A percentile compares a stretch with the other conserved stretches of the same genome.
These are phyloP conservation scores for Apostichopus japonicus DNA, from an alignment of 35 echinoderm and acorn worm genomes.

Conservation along the genomic window DNA sequence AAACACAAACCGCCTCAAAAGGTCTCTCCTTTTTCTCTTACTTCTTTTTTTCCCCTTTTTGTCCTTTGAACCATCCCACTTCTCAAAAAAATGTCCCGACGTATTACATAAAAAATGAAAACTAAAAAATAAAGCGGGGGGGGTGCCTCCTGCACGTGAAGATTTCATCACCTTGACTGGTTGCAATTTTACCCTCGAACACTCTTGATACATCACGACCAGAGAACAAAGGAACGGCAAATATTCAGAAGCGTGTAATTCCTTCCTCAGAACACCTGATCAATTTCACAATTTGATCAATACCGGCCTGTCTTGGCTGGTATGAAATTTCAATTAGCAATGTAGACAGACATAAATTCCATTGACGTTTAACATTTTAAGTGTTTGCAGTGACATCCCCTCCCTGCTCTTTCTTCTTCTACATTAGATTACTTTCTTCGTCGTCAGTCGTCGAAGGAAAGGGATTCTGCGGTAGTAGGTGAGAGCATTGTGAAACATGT, in stretches of 20 bases:
- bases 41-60: too few relatives aligned
- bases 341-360: constrained; percentile 18
- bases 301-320: not conserved
- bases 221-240: not conserved
- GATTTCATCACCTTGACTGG: not conserved
- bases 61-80: not conserved
- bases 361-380: constrained; percentile 16
- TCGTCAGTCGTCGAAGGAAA: too few relatives aligned
- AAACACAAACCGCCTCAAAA: too few relatives aligned
- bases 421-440: not conserved
- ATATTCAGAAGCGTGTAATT: not conserved
- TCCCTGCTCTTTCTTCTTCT: not conserved
- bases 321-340: constrained; percentile 20
- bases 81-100: not conserved
- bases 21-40: too few relatives aligned
- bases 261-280: constrained; percentile 17
- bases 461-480: too few relatives aligned
- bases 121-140: not conserved
- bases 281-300: constrained; percentile 15
- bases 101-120: not conserved
- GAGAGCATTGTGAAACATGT: too few relatives aligned
- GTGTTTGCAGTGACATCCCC: not conserved
- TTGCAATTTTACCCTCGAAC: not conserved
- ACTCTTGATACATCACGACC: not conserved
- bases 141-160: not conserved